Evolutionary conservation across 2,113 vertebrate genomes (phyloP).

Genomic region (Arenaria interpres): DNA sequence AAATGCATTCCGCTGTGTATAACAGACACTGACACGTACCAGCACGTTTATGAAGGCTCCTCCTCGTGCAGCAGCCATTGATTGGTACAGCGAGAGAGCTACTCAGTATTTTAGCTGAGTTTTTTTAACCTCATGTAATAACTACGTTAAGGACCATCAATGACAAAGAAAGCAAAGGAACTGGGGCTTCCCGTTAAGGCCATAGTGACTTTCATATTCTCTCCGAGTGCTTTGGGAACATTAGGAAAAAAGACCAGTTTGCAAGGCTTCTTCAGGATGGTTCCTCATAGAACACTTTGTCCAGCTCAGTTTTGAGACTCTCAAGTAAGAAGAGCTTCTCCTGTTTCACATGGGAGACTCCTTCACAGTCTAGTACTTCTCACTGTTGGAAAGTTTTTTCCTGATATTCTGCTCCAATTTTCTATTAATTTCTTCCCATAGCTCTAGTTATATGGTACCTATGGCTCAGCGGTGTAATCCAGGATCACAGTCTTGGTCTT

Average conservation of each 20-base stretch:
- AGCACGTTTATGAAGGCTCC: neutral
- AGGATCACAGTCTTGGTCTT: neutral
- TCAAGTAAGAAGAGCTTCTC: neutral
- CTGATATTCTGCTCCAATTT: neutral
- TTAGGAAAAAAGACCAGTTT: neutral
- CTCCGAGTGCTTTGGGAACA: neutral
- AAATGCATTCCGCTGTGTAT: neutral
- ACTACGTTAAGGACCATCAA: neutral
- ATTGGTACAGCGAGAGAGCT: neutral
- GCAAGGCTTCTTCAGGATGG: neutral
- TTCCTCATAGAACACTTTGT: neutral
- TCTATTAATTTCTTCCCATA: constrained; percentile 2
- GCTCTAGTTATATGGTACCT: neutral
- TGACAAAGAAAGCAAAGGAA: neutral
- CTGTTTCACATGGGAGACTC: neutral
- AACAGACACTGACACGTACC: neutral
- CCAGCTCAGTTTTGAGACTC: neutral
- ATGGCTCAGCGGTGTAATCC: neutral
- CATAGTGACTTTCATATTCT: neutral
- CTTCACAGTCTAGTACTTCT: neutral
- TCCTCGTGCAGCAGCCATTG: neutral
- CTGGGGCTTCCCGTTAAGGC: neutral
- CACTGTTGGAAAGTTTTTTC: neutral
- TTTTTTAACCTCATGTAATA: neutral
- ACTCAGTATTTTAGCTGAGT: neutral